Base-by-base conservation (phyloP, 2,888 invertebrate genomes). In the Meloe dianella region DNA sequence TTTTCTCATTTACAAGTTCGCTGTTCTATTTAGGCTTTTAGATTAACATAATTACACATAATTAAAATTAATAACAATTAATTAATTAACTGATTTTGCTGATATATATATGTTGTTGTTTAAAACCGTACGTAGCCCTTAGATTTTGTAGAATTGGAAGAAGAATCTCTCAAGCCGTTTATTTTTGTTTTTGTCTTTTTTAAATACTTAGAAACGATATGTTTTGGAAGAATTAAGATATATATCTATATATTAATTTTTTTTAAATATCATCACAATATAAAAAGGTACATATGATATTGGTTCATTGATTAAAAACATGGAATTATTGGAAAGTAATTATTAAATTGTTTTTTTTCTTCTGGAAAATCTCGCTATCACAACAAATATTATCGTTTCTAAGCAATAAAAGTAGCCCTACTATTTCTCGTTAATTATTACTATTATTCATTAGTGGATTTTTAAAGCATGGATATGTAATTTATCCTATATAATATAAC, bases 131-230 rank as follows among this genome's bases (percentile, higher is more conserved):
- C 61, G 65, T 65, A 71, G 71, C 72, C 68, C 68, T 73, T 69
- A 64, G 69, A 63, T 71, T n/a, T 68, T 54, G 24, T 54, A 71
- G 73, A 72, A 76, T 72, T 75, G 80, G 80, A 80, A 81, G 81
- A 79, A 78, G n/a, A n/a, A n/a, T n/a, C n/a, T 78, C 73, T 76
- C 74, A 80, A 80, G 79, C 80, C 76, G 73, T 70, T 72, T 71
- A 67, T 70, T 66, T 51, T 10, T 9, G 9, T 6, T 51, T 51
- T 51, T 8, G 3, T 51, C 12, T 70, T 72, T 57, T 60, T 64
- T 47, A 67, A 70, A 35, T 69, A 69, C 72, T 73, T 72, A 70
- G 72, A 74, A 74, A 74, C 70, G 71, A 74, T 73, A 64, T 66
- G 59, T 61, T 66, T 69, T 66, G 70, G 70, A 65, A 67, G 67